Percentiles rank a stretch among this genome's conserved stretches.
phyloP scores from a whole-genome alignment of 1,140 invertebrate species.

The Dryas iulia region DNA sequence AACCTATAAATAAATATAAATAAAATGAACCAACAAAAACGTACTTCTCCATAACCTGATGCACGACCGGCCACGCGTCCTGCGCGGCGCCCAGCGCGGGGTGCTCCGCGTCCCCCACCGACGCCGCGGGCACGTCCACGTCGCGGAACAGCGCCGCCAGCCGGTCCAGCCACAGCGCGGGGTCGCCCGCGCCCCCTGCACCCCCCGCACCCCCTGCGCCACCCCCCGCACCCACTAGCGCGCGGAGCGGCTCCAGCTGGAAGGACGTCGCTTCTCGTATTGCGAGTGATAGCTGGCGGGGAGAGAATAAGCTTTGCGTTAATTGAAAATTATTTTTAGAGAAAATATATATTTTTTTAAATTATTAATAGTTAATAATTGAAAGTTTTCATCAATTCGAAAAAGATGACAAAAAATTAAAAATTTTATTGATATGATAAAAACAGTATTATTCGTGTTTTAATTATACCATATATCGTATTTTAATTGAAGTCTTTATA shows the following conservation, averaged over 20 bases:
- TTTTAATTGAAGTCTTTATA: too few species aligned
- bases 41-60: constrained; percentile 85
- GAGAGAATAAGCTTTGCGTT: too few species aligned
- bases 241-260: constrained; percentile 85
- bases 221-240: constrained; percentile 77
- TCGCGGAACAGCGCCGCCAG: constrained; percentile 94
- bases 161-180: constrained; percentile 95
- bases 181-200: constrained; percentile 85
- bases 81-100: constrained; percentile 90
- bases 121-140: constrained; percentile 79
- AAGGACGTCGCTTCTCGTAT: constrained; percentile 90
- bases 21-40: too few species aligned
- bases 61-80: constrained; percentile 94
- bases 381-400: too few species aligned
- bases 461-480: too few species aligned
- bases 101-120: constrained; percentile 84
- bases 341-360: too few species aligned
- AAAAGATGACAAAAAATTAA: too few species aligned
- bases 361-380: too few species aligned
- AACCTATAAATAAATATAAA: too few species aligned
- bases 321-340: too few species aligned
- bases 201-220: background rate
- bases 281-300: constrained; percentile 82
- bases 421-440: too few species aligned
- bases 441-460: too few species aligned